phyloP scores from a whole-genome alignment of 2,888 invertebrate species.

The Ectemnius continuus region DNA sequence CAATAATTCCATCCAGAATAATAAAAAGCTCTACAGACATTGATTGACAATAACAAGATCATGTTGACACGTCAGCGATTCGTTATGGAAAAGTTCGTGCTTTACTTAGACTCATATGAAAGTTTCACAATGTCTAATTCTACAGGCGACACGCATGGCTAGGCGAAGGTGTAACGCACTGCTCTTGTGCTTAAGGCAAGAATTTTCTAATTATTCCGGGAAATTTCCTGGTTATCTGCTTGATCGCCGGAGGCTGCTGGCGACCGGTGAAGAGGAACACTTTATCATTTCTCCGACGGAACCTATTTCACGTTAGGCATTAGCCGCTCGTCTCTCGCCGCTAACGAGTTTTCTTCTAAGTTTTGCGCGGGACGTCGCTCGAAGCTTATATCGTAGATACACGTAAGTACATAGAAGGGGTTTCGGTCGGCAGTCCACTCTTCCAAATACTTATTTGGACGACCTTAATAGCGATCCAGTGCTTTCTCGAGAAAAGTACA shows the following conservation, averaged over 20 bases:
- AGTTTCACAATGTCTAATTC: not conserved
- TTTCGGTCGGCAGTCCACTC: too few relatives aligned
- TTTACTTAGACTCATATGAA: not conserved
- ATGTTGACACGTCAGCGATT: too few relatives aligned
- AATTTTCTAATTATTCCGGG: conserved; percentile 6
- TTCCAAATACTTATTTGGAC: too few relatives aligned
- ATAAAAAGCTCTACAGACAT: too few relatives aligned
- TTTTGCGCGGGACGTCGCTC: not conserved
- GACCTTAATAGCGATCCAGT: too few relatives aligned
- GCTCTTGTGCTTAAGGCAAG: not conserved
- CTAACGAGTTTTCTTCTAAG: not conserved
- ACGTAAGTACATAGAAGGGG: too few relatives aligned
- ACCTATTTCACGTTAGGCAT: not conserved
- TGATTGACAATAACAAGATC: too few relatives aligned
- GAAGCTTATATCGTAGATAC: too few relatives aligned
- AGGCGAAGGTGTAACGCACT: not conserved
- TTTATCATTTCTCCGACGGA: not conserved
- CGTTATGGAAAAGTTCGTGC: too few relatives aligned
- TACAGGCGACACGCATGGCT: not conserved
- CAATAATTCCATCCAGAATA: too few relatives aligned
- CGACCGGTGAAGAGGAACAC: not conserved
- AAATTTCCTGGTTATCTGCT: not conserved
- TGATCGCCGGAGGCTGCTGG: not conserved
- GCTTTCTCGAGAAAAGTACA: too few relatives aligned
- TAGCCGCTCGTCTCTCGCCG: not conserved